Base-by-base conservation (phyloP, 2,113 vertebrate species). In the Syngnathus typhle region DNA sequence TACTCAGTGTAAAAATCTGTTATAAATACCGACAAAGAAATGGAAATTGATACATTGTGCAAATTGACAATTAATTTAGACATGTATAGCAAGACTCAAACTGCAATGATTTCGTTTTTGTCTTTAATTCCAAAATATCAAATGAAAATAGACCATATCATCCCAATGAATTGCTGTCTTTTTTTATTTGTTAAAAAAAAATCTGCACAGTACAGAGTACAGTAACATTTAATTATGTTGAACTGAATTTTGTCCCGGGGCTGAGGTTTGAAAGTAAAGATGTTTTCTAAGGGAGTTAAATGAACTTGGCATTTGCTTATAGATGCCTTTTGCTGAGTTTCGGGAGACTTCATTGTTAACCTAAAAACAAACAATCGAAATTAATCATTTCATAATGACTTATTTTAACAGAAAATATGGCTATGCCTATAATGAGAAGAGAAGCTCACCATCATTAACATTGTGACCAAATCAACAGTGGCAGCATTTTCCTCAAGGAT, bases 251-350 rank as follows among this genome's bases (percentile, higher is more conserved):
- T 39, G 46, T 41, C 0, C 9, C 37, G 21, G 38, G 11, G 38
- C 3, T 85, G 1, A 82, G 71, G 61, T 41, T 67, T 59, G 39
- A 64, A 99, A 99, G 83, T 92, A 94, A 71, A 98, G 85, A 23
- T 71, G 91, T 73, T 96, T 99, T 51, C 95, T 94, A 36, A 99
- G 95, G 65, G 94, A 98, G 76, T 95, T 96, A 82, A 98, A 95
- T 19, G 89, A 94, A 38, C 94, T 94, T 0, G 96, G 95, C 47
- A 96, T 98, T 88, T 99, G 96, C 75, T 98, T 99, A 88, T 90
- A 97, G 60, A 55, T 51, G 2, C 93, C 95, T 87, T 89, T 94
- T 65, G 89, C 91, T 1, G 88, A 89, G 72, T 88, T 91, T 60
- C 88, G 90, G 59, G 96, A 93, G n/a, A 99, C 95, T 0, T 91